Conservation (phyloP, 2,888 invertebrate species). For the Pemphredon lugubris region DNA sequence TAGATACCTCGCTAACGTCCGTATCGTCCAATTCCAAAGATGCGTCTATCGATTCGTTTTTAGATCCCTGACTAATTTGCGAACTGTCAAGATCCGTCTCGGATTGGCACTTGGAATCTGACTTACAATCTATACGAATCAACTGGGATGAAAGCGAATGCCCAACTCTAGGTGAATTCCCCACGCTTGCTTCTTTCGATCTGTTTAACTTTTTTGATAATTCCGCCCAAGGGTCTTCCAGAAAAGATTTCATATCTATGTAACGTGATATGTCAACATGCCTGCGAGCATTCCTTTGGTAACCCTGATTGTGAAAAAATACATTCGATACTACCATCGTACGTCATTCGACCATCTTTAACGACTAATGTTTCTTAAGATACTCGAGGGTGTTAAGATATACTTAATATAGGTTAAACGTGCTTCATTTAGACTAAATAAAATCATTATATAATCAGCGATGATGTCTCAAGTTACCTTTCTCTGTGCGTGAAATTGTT, state of each 20-base stretch:
- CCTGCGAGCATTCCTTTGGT: slow-evolving; percentile 45
- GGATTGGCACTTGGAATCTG: slow-evolving; percentile 12
- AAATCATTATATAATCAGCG: neutral
- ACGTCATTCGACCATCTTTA: neutral
- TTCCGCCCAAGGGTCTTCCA: slow-evolving; percentile 75
- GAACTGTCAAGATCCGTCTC: slow-evolving; percentile 10
- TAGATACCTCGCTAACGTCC: slow-evolving; percentile 23
- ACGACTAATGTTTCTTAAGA: neutral
- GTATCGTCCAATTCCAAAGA: slow-evolving; percentile 48
- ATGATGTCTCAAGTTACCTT: slow-evolving; percentile 49
- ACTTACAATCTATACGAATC: neutral
- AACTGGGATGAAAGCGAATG: neutral
- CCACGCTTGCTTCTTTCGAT: slow-evolving; percentile 6
- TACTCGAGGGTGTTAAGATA: too few species aligned
- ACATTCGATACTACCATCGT: neutral
- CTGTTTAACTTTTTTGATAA: slow-evolving; percentile 55
- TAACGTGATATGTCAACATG: slow-evolving; percentile 66
- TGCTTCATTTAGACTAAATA: too few species aligned
- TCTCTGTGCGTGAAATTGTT: slow-evolving; percentile 50
- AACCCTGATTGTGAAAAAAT: slow-evolving; percentile 57
- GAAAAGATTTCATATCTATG: slow-evolving; percentile 66
- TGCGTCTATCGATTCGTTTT: slow-evolving; percentile 35
- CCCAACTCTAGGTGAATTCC: slow-evolving; percentile 7
- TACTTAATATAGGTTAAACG: too few species aligned
- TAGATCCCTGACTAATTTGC: slow-evolving; percentile 36